A percentile compares a stretch with the other conserved stretches of the same genome.
These are phyloP conservation scores for Calypte anna DNA, from an alignment of 2,113 vertebrate genomes.

Conservation along the genomic window DNA sequence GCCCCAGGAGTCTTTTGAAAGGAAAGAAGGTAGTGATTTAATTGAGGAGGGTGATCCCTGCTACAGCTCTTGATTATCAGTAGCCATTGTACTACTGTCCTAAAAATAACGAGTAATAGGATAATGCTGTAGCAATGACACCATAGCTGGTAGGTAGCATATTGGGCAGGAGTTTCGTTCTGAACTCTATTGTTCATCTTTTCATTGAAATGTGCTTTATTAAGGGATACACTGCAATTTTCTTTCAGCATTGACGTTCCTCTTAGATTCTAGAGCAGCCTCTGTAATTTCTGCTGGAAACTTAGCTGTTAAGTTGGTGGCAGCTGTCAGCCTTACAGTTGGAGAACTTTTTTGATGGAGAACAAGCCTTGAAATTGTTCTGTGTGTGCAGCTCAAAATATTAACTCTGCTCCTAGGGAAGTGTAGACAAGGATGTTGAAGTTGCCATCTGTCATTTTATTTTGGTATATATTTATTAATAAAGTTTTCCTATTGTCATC, in stretches of 20 bases:
- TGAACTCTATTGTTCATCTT: not conserved
- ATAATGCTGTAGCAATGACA: not conserved
- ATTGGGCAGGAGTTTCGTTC: not conserved
- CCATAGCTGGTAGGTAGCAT: not conserved
- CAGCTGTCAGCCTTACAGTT: conserved; percentile 51
- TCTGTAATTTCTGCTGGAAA: not conserved
- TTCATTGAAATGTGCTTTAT: not conserved
- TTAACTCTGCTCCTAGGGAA: conserved; percentile 1
- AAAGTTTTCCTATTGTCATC: conserved; percentile 9
- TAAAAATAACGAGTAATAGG: not conserved
- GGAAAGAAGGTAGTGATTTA: not conserved
- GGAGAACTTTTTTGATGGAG: conserved; percentile 4
- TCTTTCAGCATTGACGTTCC: not conserved
- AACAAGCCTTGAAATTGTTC: not conserved
- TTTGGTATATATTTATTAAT: conserved; percentile 1
- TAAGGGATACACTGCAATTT: not conserved
- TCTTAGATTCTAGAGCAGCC: not conserved
- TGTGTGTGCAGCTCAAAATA: not conserved
- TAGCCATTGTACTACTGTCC: not conserved
- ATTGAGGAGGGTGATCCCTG: not conserved
- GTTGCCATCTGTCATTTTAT: conserved; percentile 42
- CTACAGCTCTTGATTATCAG: not conserved
- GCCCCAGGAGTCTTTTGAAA: not conserved
- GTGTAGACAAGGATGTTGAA: conserved; percentile 1
- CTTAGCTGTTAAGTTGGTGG: conserved; percentile 34